Percentiles rank a stretch among this genome's conserved stretches.
These are phyloP conservation scores for Benitochromis conjunctus DNA, from an alignment of 2,113 vertebrate species.

Conservation along the genomic window DNA sequence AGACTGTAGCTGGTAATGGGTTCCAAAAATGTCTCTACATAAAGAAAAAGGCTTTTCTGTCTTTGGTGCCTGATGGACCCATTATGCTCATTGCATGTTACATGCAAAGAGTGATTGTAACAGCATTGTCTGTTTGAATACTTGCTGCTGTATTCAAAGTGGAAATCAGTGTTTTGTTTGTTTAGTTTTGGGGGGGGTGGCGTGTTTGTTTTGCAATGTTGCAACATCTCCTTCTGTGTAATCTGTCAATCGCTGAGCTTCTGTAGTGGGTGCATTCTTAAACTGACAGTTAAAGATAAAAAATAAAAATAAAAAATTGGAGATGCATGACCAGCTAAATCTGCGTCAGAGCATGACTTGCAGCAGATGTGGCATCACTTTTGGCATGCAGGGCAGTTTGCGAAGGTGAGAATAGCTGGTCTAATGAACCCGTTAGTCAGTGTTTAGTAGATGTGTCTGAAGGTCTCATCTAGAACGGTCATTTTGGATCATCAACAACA, in stretches of 20 bases:
- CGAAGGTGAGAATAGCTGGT: background rate
- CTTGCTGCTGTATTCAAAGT: background rate
- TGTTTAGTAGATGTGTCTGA: background rate
- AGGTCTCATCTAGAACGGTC: background rate
- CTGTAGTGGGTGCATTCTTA: background rate
- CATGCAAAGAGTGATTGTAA: background rate
- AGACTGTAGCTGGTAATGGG: background rate
- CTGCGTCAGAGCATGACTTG: background rate
- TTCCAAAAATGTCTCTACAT: background rate
- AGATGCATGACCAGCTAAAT: background rate
- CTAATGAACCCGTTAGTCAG: background rate
- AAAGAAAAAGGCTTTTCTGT: background rate
- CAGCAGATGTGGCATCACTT: background rate
- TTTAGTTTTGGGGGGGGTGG: background rate
- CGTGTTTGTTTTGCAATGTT: background rate
- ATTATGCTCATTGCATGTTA: background rate
- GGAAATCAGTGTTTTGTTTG: background rate
- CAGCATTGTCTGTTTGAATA: background rate
- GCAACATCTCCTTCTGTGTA: background rate
- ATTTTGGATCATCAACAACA: background rate
- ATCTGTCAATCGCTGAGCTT: background rate
- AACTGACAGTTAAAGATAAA: background rate
- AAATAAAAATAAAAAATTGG: rapidly evolving
- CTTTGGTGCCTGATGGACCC: background rate
- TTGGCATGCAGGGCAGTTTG: background rate